Percentiles rank a stretch among this genome's conserved stretches.
Conservation (phyloP, 2,797 vertebrate genomes). For the Chelmon rostratus region DNA sequence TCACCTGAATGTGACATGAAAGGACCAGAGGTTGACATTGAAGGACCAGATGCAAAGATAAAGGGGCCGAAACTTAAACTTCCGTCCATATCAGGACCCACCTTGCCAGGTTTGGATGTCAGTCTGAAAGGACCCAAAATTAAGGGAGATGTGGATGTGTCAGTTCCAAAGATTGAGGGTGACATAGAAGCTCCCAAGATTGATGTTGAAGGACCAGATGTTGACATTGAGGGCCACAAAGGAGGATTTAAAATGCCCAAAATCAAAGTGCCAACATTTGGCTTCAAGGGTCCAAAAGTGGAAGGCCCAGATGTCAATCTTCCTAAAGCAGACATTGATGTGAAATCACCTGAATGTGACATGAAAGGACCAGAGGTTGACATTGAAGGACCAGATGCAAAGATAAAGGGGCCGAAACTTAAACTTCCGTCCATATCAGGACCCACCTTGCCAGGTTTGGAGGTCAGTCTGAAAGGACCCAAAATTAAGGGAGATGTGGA, state of each 20-base stretch:
- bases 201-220: constrained; percentile 30
- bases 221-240: not conserved
- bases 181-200: too few species aligned
- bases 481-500: too few species aligned
- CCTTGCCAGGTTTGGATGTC: constrained; percentile 1
- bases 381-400: too few species aligned
- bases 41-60: too few species aligned
- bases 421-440: too few species aligned
- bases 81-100: too few species aligned
- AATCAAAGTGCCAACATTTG: constrained; percentile 31
- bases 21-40: not conserved
- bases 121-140: constrained; percentile 17
- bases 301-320: too few species aligned
- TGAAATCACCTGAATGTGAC: not conserved
- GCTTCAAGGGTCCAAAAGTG: not conserved
- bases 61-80: too few species aligned
- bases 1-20: not conserved
- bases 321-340: not conserved
- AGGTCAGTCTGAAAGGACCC: too few species aligned
- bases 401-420: too few species aligned
- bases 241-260: not conserved
- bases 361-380: not conserved
- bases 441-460: too few species aligned
- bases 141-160: not conserved
- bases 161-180: constrained; percentile 24